Percentiles rank a stretch among this genome's conserved stretches.
phyloP scores from a whole-genome alignment of 2,797 vertebrate species.

The Percopsis omiscomaycus region DNA sequence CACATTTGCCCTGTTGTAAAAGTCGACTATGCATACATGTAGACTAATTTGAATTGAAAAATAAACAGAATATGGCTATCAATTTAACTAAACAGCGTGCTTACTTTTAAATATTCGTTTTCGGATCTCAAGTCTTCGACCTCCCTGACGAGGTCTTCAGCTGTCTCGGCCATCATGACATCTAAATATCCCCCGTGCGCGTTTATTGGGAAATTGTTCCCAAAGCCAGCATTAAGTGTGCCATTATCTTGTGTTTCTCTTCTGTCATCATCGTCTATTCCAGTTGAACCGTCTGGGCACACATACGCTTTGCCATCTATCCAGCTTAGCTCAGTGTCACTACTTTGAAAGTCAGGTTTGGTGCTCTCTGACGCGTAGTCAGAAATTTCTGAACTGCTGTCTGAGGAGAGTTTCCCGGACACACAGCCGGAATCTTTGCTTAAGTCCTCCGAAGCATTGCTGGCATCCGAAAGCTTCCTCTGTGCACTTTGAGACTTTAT shows the following conservation, averaged over 20 bases:
- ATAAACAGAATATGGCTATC: background rate
- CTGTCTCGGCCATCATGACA: constrained; percentile 74
- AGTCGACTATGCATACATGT: background rate
- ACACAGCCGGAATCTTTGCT: constrained; percentile 75
- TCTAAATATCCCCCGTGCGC: constrained; percentile 84
- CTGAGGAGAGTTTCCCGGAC: constrained; percentile 75
- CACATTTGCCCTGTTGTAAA: background rate
- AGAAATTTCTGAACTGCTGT: constrained; percentile 86
- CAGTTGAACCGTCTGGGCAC: constrained; percentile 31
- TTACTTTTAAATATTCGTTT: constrained; percentile 97
- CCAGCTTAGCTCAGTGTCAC: constrained; percentile 73
- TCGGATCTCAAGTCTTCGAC: constrained; percentile 94
- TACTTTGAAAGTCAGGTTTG: constrained; percentile 77
- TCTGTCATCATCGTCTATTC: constrained; percentile 24
- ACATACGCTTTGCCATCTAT: constrained; percentile 49
- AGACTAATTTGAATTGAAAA: too few relatives aligned
- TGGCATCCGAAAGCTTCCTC: constrained; percentile 73
- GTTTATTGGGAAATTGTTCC: constrained; percentile 64
- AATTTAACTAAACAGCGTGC: constrained; percentile 5
- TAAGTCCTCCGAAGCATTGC: constrained; percentile 70
- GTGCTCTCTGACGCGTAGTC: constrained; percentile 75
- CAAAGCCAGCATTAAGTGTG: constrained; percentile 44
- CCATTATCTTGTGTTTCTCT: constrained; percentile 41
- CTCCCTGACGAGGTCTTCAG: constrained; percentile 85
- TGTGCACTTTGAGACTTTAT: constrained; percentile 60